Base-by-base conservation (phyloP, 1,140 invertebrate genomes). In the Heliconius melpomene region DNA sequence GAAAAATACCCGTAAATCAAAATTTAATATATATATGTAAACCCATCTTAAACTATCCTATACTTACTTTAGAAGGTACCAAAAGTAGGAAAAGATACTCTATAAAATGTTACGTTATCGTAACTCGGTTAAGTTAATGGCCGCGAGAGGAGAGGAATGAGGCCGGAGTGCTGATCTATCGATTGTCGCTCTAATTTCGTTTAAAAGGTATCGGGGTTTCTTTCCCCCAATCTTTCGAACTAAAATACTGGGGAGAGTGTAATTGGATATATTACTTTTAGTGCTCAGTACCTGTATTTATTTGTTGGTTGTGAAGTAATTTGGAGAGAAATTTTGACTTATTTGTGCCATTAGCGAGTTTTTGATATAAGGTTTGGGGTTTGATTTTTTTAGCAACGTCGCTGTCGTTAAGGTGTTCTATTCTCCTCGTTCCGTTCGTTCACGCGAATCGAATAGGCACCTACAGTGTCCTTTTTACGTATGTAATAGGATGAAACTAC, bases 111-210 rank as follows among this genome's bases (percentile, higher is more conserved):
- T 75, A 60, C 60, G 74, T 79, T 79, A 79, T 79, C 78, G 78
- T 79, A 79, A 79, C 78, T 79, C 57, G 78, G 74, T 79, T 79
- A 79, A 71, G 54, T 82, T 82, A 82, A 82, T 82, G 80, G 80
- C 74, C 52, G 78, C 80, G 73, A 76, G 78, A 79, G 77, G 74
- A 82, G 74, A 82, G 74, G 66, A 52, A 82, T 82, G 77, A 70
- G 73, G 80, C 52, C 74, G 50, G n/a, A 54, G 66, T 16, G 66
- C 70, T 82, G 80, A 82, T 82, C 50, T 82, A 82, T 82, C 66
- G 80, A 82, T 79, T 82, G 80, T 79, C 74, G 74, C 74, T 79
- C 70, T 82, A 82, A 82, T 82, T 77, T 77, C 74, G 50, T 80
- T 80, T 72, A 77, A 77, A 80, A 46, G 79, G 54, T 72, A 80